Conservation (phyloP, 2,797 vertebrate species). For the Smutsia temminckii region DNA sequence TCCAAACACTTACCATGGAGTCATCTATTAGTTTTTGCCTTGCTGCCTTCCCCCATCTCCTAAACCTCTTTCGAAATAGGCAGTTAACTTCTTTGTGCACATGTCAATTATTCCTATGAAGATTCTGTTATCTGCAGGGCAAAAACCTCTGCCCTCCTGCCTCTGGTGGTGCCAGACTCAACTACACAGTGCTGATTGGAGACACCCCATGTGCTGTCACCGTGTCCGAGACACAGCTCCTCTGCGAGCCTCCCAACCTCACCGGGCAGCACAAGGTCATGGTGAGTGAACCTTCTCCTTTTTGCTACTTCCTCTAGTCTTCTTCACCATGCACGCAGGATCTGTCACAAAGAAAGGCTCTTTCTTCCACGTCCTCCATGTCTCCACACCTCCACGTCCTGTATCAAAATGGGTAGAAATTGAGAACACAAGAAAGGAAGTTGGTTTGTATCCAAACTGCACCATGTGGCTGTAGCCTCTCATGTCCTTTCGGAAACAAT, state of each 20-base stretch:
- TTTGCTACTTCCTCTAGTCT: background rate
- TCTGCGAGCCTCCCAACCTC: constrained; percentile 97
- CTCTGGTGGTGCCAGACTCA: constrained; percentile 95
- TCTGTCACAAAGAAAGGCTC: background rate
- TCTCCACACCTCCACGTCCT: background rate
- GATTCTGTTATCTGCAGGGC: constrained; percentile 87
- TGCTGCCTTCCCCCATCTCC: background rate
- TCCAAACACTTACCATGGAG: background rate
- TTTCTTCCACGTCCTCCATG: background rate
- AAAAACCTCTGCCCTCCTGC: constrained; percentile 96
- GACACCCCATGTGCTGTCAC: constrained; percentile 96
- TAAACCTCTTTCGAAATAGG: background rate
- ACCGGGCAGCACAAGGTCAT: constrained; percentile 96
- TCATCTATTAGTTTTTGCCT: background rate
- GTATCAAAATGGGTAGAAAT: background rate
- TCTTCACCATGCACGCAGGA: fast-evolving
- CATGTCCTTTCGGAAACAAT: background rate
- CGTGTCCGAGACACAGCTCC: constrained; percentile 96
- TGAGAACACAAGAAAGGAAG: background rate
- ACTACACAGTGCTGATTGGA: constrained; percentile 97
- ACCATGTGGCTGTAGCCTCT: background rate
- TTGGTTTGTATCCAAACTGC: background rate
- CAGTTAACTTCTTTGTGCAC: background rate
- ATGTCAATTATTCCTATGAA: constrained; percentile 1
- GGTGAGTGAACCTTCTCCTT: constrained; percentile 77